Conservation (phyloP, 2,797 vertebrate genomes). For the Enteromius fasciolatus region DNA sequence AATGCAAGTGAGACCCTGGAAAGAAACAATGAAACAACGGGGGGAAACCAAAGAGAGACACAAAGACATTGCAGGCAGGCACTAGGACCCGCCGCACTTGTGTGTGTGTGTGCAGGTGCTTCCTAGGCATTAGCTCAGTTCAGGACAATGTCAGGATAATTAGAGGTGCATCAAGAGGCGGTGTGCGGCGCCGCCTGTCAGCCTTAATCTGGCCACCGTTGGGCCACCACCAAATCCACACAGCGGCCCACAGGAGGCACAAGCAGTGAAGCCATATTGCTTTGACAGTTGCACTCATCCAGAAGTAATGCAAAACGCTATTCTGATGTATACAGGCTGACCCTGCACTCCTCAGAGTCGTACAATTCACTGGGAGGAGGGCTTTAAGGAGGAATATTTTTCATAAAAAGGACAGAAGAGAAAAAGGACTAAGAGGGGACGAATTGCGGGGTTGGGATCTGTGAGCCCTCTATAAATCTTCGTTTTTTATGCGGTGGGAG, state of each 20-base stretch:
- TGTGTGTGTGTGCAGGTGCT: conserved; percentile 42
- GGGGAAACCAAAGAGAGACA: conserved; percentile 26
- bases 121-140: conserved; percentile 80
- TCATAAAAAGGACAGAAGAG: conserved; percentile 48
- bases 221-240: conserved; percentile 79
- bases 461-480: conserved; percentile 81
- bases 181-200: conserved; percentile 84
- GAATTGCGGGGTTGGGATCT: neutral
- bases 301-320: conserved; percentile 97
- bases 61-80: conserved; percentile 55
- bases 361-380: conserved; percentile 80
- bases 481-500: conserved; percentile 88
- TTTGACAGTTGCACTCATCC: conserved; percentile 97
- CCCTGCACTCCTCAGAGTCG: conserved; percentile 83
- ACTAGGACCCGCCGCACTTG: conserved; percentile 64
- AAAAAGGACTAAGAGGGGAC: conserved; percentile 13
- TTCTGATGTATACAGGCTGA: conserved; percentile 87
- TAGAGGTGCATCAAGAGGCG: conserved; percentile 82
- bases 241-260: conserved; percentile 87
- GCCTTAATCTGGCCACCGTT: conserved; percentile 85
- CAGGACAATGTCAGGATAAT: conserved; percentile 86
- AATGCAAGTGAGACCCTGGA: conserved; percentile 11
- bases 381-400: conserved; percentile 54
- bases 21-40: conserved; percentile 30
- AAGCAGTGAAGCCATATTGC: conserved; percentile 90